phyloP scores from a whole-genome alignment of 2,113 vertebrate species.

The Porphyrio hochstetteri region DNA sequence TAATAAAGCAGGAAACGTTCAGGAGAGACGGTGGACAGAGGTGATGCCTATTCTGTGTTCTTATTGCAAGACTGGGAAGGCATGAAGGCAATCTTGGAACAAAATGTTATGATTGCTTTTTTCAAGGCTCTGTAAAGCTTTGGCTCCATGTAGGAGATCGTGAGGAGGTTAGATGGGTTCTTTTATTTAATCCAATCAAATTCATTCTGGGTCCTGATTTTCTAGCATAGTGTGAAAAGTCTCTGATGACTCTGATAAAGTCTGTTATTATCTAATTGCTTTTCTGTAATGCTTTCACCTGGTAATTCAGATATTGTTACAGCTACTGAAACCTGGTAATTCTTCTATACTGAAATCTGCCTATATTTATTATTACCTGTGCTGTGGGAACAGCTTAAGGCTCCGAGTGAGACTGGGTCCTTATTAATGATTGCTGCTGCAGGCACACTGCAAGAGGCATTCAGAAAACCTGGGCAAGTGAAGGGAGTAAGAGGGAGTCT shows the following conservation, averaged over 20 bases:
- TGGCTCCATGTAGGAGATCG: not conserved
- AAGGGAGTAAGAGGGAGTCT: rapidly evolving
- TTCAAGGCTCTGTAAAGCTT: not conserved
- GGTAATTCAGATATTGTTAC: not conserved
- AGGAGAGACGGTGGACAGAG: not conserved
- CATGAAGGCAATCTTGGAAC: not conserved
- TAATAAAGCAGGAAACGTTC: not conserved
- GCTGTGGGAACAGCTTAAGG: not conserved
- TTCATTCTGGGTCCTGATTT: not conserved
- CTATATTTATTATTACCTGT: not conserved
- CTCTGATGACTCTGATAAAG: not conserved
- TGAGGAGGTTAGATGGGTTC: not conserved
- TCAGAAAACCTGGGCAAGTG: not conserved
- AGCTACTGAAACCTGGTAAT: not conserved
- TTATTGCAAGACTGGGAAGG: not conserved
- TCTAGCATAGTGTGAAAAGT: not conserved
- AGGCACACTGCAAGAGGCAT: not conserved
- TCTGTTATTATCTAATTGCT: constrained; percentile 16
- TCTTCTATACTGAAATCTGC: not conserved
- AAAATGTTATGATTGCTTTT: not conserved
- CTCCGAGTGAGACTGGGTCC: not conserved
- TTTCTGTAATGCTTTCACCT: constrained; percentile 2
- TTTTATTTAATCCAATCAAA: not conserved
- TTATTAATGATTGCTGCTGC: not conserved
- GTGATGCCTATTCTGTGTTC: not conserved